Conservation (phyloP, 2,113 vertebrate species). For the Coptodon rendalli region DNA sequence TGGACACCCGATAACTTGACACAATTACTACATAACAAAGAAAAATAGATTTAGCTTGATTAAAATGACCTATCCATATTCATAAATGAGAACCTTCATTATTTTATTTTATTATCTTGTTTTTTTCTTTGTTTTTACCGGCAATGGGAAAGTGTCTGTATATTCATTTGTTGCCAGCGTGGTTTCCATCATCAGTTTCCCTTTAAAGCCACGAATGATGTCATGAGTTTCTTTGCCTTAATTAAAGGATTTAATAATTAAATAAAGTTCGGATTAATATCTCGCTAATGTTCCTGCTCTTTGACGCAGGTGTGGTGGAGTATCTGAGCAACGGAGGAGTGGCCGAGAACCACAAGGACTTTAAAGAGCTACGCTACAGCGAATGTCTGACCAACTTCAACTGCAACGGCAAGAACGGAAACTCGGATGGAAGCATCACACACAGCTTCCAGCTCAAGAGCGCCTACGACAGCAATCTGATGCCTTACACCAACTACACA, state of each 20-base stretch:
- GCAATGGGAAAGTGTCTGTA: not conserved
- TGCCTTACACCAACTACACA: slow-evolving; percentile 99
- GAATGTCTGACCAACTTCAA: slow-evolving; percentile 98
- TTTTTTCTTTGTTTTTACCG: not conserved
- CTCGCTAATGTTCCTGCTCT: not conserved
- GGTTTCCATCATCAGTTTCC: not conserved
- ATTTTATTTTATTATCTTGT: accelerated
- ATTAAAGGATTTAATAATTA: not conserved
- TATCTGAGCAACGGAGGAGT: slow-evolving; percentile 95
- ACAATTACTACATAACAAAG: not conserved
- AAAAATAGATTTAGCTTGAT: not conserved
- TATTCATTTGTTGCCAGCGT: not conserved
- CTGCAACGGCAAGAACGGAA: slow-evolving; percentile 89
- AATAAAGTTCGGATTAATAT: accelerated
- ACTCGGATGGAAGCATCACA: slow-evolving; percentile 88
- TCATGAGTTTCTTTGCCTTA: not conserved
- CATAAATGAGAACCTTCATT: accelerated
- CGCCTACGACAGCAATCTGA: slow-evolving; percentile 93
- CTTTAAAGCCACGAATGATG: not conserved
- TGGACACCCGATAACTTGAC: not conserved
- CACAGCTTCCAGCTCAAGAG: slow-evolving; percentile 98
- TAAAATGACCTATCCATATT: accelerated
- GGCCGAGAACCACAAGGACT: slow-evolving; percentile 98
- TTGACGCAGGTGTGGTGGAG: slow-evolving; percentile 88
- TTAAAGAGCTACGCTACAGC: slow-evolving; percentile 94